These are phyloP conservation scores for Promerops cafer DNA, from an alignment of 2,113 vertebrate genomes.

Conservation along the genomic window DNA sequence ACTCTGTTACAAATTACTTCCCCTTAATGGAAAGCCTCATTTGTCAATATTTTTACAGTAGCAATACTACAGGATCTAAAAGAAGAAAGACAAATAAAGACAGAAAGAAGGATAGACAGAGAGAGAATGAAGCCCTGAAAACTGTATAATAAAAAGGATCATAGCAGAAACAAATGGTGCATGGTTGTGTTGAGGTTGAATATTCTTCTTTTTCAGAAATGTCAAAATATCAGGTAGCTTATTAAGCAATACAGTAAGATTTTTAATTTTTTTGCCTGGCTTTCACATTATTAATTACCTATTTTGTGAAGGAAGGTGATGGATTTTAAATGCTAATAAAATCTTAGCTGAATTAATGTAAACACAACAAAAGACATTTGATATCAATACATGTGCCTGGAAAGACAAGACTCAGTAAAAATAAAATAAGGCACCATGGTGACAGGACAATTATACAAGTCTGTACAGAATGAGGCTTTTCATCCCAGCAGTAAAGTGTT, in stretches of 20 bases:
- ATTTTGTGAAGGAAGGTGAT: not conserved
- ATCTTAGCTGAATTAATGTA: not conserved
- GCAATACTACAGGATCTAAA: not conserved
- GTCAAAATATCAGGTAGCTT: not conserved
- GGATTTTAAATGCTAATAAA: not conserved
- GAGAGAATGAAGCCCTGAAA: not conserved
- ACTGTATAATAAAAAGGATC: not conserved
- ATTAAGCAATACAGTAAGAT: not conserved
- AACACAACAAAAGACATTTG: not conserved
- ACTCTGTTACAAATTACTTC: not conserved
- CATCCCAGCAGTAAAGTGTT: not conserved
- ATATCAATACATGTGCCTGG: not conserved
- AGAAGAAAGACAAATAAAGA: not conserved
- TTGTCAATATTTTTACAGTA: not conserved
- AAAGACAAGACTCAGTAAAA: not conserved
- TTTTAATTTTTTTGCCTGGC: not conserved
- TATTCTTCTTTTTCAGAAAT: not conserved
- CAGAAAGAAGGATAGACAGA: not conserved
- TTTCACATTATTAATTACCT: not conserved
- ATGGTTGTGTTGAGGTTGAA: not conserved
- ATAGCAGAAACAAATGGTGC: not conserved
- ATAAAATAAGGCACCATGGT: not conserved
- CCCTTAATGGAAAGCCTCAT: not conserved
- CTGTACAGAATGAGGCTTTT: not conserved
- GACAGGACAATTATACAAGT: not conserved